Base-by-base conservation (phyloP, 2,797 vertebrate species). In the Rhadinocentrus ornatus region DNA sequence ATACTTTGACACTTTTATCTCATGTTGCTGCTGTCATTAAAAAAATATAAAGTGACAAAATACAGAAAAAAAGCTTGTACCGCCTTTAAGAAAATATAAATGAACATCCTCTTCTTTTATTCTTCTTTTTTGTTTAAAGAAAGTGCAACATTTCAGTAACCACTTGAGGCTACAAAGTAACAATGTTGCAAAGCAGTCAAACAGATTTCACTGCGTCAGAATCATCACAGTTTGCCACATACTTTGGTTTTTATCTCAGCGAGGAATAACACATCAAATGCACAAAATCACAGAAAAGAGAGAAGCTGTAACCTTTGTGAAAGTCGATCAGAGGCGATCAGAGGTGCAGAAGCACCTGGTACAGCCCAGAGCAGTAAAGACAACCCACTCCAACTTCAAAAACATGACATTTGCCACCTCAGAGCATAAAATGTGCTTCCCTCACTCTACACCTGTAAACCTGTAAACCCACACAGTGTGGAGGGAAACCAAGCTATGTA, bases 371-470 rank as follows among this genome's bases (percentile, higher is more conserved):
- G 91, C 91, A 88, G 87, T 90, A 88, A 87, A 91, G 91, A 92
- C 89, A 90, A 88, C 91, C 90, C 89, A 92, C 88, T 92, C 90
- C 88, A 90, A 90, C 90, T 91, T 93, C 88, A 93, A 92, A 93
- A 88, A 93, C 89, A 89, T 91, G 91, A 90, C 90, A 92, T 92
- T 91, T 92, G 88, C 89, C 90, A 93, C 91, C 90, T 88, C 73
- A 70, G 82, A 91, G 90, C 85, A 90, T 75, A 83, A 83, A 92
- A 88, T 81, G 64, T 84, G 89, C 89, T 89, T 92, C 86, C 86
- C 81, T 81, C 75, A 87, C 85, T 83, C 81, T 89, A 87, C 89
- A 92, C 89, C 90, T 91, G 88, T 83, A 92, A 89, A 91, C 88
- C 85, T 88, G 80, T 70, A 89, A 92, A 92, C 89, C 88, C 90